Evolutionary conservation across 2,797 vertebrate species (phyloP).

Genomic region (Pangasius djambal): DNA sequence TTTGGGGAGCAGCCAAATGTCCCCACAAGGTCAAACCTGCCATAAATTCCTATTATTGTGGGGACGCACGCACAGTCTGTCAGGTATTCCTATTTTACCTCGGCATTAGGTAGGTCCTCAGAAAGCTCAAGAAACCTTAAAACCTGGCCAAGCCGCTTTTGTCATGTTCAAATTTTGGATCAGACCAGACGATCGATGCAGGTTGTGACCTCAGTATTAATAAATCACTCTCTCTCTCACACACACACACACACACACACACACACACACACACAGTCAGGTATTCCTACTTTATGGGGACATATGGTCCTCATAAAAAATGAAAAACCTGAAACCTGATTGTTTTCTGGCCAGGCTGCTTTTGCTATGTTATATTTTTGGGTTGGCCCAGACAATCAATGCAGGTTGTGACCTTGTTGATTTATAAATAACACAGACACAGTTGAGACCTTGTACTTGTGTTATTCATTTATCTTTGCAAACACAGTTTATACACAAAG

Average conservation of each 20-base stretch:
- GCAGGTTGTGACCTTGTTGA: conserved; percentile 5
- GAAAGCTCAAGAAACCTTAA: too few species aligned
- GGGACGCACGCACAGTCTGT: too few species aligned
- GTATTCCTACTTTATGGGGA: neutral
- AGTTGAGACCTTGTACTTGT: neutral
- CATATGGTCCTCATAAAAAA: neutral
- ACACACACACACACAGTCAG: neutral
- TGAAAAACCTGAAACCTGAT: neutral
- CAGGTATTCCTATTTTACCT: too few species aligned
- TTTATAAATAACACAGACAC: conserved; percentile 32
- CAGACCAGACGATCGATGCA: too few species aligned
- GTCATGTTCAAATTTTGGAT: too few species aligned
- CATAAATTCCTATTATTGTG: neutral
- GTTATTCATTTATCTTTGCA: conserved; percentile 21
- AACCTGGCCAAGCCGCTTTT: too few species aligned
- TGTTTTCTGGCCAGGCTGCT: neutral
- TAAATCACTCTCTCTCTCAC: too few species aligned
- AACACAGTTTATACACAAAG: conserved; percentile 16
- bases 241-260: neutral
- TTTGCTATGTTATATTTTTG: conserved; percentile 6
- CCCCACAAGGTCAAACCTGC: neutral
- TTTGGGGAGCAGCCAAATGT: neutral
- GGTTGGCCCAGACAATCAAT: neutral
- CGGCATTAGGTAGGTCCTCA: too few species aligned
- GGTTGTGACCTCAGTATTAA: too few species aligned